Evolutionary conservation across 2,797 vertebrate genomes (phyloP).

Genomic region (Furcifer pardalis): DNA sequence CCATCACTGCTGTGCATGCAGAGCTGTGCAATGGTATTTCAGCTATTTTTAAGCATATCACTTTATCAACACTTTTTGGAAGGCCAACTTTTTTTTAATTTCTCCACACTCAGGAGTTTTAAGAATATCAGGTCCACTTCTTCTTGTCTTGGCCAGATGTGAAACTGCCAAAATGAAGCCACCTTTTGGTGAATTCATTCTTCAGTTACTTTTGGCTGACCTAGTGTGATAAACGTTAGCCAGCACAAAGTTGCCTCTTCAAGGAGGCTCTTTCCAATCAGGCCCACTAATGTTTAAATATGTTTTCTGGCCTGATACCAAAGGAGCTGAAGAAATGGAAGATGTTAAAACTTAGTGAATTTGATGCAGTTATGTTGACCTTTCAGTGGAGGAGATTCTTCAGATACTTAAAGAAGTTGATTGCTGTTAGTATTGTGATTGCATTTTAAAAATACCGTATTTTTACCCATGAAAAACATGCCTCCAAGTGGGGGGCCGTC

Average conservation of each 20-base stretch:
- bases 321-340: not conserved
- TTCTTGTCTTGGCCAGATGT: too few relatives aligned
- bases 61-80: not conserved
- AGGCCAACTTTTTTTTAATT: not conserved
- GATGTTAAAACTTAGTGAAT: not conserved
- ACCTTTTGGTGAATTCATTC: too few relatives aligned
- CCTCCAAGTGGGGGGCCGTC: too few relatives aligned
- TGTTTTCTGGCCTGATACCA: not conserved
- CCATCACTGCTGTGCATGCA: too few relatives aligned
- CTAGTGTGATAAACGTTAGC: too few relatives aligned
- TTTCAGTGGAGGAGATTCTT: not conserved
- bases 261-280: too few relatives aligned
- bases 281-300: not conserved
- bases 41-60: not conserved
- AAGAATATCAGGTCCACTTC: not conserved
- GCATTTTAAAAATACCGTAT: conserved; percentile 22
- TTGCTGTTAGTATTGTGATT: conserved; percentile 3
- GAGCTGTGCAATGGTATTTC: too few relatives aligned
- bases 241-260: too few relatives aligned
- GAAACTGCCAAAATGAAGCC: too few relatives aligned
- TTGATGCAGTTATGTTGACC: not conserved
- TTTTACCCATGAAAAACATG: too few relatives aligned
- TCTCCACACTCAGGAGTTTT: not conserved
- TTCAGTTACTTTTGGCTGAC: too few relatives aligned
- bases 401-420: not conserved